Conservation (phyloP, 2,797 vertebrate genomes). For the Falco berigora region DNA sequence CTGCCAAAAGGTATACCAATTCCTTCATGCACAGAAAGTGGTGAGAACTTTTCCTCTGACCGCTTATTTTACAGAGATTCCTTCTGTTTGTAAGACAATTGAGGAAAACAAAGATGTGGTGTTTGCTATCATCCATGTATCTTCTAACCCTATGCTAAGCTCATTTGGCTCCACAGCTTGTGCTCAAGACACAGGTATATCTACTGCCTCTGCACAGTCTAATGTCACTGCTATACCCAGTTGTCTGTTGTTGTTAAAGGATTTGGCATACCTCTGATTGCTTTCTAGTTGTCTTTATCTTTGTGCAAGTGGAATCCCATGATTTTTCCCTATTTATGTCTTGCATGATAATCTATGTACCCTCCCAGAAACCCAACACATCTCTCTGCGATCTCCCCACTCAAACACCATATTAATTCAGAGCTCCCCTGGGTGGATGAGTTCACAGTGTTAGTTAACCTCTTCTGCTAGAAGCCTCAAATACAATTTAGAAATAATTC, state of each 20-base stretch:
- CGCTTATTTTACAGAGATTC: background rate
- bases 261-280: too few species aligned
- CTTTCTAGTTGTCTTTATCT: background rate
- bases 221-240: background rate
- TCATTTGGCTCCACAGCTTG: background rate
- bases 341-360: background rate
- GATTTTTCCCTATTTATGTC: background rate
- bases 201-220: background rate
- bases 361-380: background rate
- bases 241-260: background rate
- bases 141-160: background rate
- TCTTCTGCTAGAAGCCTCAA: conserved; percentile 14
- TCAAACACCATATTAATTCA: conserved; percentile 17
- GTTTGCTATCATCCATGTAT: background rate
- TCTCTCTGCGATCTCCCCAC: background rate
- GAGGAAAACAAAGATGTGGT: background rate
- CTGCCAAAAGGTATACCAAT: background rate
- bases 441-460: conserved; percentile 16
- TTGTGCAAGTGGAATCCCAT: background rate
- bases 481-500: background rate
- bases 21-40: background rate
- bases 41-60: background rate
- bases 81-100: background rate
- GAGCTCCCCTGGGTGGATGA: conserved; percentile 7
- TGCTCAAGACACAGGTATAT: background rate